Evolutionary conservation across 1,140 invertebrate species (phyloP).

Genomic region (Heterodera schachtii): DNA sequence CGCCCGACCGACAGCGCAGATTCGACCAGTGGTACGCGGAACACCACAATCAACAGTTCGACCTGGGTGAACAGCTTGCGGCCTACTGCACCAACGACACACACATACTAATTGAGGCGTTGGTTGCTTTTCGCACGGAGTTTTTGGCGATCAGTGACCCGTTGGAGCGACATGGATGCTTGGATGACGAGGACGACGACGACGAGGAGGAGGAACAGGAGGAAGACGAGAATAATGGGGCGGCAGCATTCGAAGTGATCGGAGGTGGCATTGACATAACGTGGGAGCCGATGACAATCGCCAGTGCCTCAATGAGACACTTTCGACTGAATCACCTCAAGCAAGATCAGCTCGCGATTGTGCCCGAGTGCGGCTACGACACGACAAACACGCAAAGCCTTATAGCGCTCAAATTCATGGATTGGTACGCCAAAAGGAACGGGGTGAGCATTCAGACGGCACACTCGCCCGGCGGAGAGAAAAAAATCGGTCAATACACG

Average conservation of each 20-base stretch:
- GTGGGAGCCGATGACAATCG: conserved; percentile 11
- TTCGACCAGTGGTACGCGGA: conserved; percentile 1
- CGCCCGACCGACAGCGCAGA: not conserved
- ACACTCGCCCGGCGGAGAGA: not conserved
- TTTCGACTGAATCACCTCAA: conserved; percentile 3
- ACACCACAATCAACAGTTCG: not conserved
- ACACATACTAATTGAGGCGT: conserved; percentile 9
- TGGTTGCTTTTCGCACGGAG: not conserved
- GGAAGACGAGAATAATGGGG: not conserved
- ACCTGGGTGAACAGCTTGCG: conserved; percentile 13
- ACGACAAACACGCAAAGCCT: not conserved
- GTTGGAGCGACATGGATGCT: not conserved
- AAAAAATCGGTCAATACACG: not conserved
- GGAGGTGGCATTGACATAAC: not conserved
- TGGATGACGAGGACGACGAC: not conserved
- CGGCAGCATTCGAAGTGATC: not conserved
- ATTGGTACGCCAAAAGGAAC: not conserved
- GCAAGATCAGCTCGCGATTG: not conserved
- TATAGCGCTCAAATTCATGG: conserved; percentile 6
- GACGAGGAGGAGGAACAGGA: not conserved
- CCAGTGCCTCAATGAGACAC: conserved; percentile 10
- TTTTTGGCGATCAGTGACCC: conserved; percentile 4
- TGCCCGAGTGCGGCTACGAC: conserved; percentile 7
- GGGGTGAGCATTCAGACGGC: not conserved
- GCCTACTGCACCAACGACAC: conserved; percentile 18